These are phyloP conservation scores for Bicyclus anynana DNA, from an alignment of 1,140 invertebrate genomes.

Conservation along the genomic window DNA sequence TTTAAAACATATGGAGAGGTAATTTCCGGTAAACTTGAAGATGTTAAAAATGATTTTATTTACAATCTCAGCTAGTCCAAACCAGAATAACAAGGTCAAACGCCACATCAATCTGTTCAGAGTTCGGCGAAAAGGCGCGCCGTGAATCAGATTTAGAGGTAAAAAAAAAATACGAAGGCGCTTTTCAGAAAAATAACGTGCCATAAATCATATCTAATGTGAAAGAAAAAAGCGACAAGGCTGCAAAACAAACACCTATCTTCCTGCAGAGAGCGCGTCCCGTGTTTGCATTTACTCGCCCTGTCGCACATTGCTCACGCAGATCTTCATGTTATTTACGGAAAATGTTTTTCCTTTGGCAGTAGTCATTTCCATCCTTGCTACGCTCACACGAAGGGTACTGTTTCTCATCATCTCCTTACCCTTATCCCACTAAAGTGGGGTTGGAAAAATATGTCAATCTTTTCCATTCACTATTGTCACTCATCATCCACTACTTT, in stretches of 20 bases:
- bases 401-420: no score
- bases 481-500: no score
- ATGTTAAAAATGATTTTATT: no score
- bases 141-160: background rate
- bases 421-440: no score
- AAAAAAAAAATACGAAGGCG: background rate
- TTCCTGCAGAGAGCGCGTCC: slow-evolving; percentile 15
- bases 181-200: slow-evolving; percentile 6
- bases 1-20: no score
- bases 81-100: background rate
- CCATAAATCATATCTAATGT: slow-evolving; percentile 9
- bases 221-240: slow-evolving; percentile 10
- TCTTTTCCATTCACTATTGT: no score
- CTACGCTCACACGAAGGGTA: background rate
- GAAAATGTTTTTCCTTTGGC: slow-evolving; percentile 3
- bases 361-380: background rate
- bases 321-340: slow-evolving; percentile 11
- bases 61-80: no score
- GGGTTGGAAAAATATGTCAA: no score
- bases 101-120: background rate
- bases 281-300: slow-evolving; percentile 48
- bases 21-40: no score
- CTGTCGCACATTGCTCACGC: slow-evolving; percentile 16
- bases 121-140: background rate
- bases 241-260: slow-evolving; percentile 13